Base-by-base conservation (phyloP, 2,113 vertebrate species). In the Spizaetus ornatus region DNA sequence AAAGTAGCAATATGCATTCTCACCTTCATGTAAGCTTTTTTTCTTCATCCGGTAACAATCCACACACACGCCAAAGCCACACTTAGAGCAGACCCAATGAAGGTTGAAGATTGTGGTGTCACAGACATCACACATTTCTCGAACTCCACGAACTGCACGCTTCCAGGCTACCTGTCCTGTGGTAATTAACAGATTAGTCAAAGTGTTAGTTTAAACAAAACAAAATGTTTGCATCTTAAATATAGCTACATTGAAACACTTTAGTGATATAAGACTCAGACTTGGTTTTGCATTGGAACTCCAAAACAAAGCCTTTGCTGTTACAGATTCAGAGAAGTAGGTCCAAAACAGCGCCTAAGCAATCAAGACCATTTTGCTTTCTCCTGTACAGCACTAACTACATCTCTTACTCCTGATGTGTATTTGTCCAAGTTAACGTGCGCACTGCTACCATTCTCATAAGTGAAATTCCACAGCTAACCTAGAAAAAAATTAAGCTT, bases 91-190 rank as follows among this genome's bases (percentile, higher is more conserved):
- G 47, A 98, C 98, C 98, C 98, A 98, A 74, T 98, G 98, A 29
- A 98, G 94, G 94, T 98, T 98, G 96, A 98, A 98, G 88, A 98
- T 98, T 0, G 98, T 98, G 56, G 98, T 98, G 93, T 98, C 98
- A 3, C 98, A 98, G 9, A 98, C 98, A 3, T 98, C 98, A 10
- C 98, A 98, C 98, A 98, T 98, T 88, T 98, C 98, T 3, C 98
- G 97, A 10, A 98, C 98, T 2, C 98, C 98, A 22, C 96, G 98
- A 9, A 98, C 98, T 2, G 98, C 98, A 13, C 98, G 98, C 82
- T 98, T 98, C 98, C 98, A 98, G 71, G 98, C 98, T 55, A 98
- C 98, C 89, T 98, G 98, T 80, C 97, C 98, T 98, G 97, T 6
- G 22, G 84, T 4, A 56, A 71, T 12, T 3, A 10, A 53, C 1